Conservation (phyloP, 2,888 invertebrate species). For the Callinectes sapidus region DNA sequence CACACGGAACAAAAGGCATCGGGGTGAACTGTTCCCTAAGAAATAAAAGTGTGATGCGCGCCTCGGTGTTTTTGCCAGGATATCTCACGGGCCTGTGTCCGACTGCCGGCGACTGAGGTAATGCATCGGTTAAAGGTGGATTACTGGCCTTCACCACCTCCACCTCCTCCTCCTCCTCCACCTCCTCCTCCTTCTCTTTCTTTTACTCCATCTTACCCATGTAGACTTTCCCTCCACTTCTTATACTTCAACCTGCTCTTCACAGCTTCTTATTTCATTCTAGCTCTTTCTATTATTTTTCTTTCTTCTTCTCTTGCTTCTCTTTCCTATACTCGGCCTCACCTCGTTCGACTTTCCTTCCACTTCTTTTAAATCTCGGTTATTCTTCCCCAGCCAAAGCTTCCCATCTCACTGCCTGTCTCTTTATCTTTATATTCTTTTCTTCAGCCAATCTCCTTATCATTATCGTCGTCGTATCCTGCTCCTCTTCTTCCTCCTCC, state of each 20-base stretch:
- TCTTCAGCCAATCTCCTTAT: background rate
- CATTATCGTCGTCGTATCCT: background rate
- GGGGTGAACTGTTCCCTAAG: background rate
- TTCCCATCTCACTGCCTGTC: background rate
- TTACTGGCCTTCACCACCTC: background rate
- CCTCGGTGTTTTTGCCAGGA: background rate
- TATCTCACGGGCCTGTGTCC: background rate
- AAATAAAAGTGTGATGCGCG: background rate
- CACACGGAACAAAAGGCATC: too few relatives aligned
- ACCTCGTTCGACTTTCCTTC: background rate
- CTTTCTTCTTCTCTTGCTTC: background rate
- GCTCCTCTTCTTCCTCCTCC: background rate
- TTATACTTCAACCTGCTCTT: too few relatives aligned
- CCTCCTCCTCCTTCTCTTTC: background rate
- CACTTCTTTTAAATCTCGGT: background rate
- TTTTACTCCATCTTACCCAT: background rate
- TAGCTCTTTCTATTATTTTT: background rate
- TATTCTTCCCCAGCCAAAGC: too few relatives aligned
- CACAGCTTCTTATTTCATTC: too few relatives aligned
- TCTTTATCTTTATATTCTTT: background rate
- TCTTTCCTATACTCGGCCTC: background rate
- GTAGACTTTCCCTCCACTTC: background rate
- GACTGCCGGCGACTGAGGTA: conserved; percentile 24
- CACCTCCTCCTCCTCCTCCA: background rate
- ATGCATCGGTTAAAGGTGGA: conserved; percentile 46